These are phyloP conservation scores for Chesias legatella DNA, from an alignment of 2,888 invertebrate species.

Conservation along the genomic window DNA sequence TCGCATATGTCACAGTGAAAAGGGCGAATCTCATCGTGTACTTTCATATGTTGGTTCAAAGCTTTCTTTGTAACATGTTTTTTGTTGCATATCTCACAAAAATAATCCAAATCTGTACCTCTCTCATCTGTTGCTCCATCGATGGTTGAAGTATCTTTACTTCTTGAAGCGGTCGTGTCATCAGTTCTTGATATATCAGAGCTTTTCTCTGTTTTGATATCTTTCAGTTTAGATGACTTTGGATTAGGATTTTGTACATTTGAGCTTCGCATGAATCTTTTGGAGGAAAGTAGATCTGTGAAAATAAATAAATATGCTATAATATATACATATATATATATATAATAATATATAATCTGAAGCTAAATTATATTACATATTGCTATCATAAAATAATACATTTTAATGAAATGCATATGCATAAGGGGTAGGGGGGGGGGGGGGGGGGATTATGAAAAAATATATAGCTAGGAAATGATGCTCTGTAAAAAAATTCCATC, in stretches of 20 bases:
- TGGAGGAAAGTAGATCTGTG: background rate
- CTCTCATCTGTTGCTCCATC: background rate
- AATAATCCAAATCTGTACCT: slow-evolving; percentile 1
- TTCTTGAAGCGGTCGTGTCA: background rate
- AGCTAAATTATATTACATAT: too few relatives aligned
- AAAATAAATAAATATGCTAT: background rate
- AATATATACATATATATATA: too few relatives aligned
- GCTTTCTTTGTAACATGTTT: slow-evolving; percentile 15
- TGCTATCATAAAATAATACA: too few relatives aligned
- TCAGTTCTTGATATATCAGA: background rate
- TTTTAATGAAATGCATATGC: too few relatives aligned
- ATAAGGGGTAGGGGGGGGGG: too few relatives aligned
- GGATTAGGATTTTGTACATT: background rate
- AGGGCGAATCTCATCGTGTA: slow-evolving; percentile 10
- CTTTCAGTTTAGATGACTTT: background rate
- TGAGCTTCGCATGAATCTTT: background rate
- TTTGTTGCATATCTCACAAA: slow-evolving; percentile 11
- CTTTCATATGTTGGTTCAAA: slow-evolving; percentile 13
- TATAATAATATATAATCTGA: too few relatives aligned
- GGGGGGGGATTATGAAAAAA: too few relatives aligned
- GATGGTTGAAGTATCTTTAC: background rate
- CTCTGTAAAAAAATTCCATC: too few relatives aligned
- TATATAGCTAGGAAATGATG: too few relatives aligned
- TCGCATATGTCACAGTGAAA: slow-evolving; percentile 15
- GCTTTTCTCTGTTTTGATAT: slow-evolving; percentile 7